Conservation (phyloP, 1,140 invertebrate genomes). For the Luehdorfia chinensis region DNA sequence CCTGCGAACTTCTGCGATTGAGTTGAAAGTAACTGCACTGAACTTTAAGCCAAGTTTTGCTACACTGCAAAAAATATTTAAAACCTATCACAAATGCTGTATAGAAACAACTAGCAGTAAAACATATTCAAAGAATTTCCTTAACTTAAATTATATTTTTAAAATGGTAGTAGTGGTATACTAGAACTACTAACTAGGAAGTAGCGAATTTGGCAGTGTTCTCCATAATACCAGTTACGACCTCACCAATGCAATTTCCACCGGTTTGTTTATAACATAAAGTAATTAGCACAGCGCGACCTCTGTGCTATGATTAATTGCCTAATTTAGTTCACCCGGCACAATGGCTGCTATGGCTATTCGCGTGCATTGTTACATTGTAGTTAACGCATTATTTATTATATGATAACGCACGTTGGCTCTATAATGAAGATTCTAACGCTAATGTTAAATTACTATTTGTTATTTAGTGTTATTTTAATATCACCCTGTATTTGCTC, state of each 20-base stretch:
- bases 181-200: no score
- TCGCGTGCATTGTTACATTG: conserved; percentile 1
- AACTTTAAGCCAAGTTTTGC: no score
- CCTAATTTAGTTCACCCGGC: conserved; percentile 29
- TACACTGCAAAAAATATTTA: no score
- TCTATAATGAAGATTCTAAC: conserved; percentile 1
- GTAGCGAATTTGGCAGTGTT: conserved; percentile 5
- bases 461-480: conserved; percentile 8
- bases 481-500: background rate
- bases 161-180: no score
- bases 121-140: no score
- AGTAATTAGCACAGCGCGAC: conserved; percentile 14
- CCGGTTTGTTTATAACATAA: conserved; percentile 3
- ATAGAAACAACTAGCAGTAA: no score
- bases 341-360: conserved; percentile 12
- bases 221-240: background rate
- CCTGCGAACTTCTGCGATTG: no score
- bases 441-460: conserved; percentile 14
- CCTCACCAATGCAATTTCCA: background rate
- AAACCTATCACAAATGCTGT: no score
- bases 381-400: conserved; percentile 18
- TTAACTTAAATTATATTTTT: no score
- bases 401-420: background rate
- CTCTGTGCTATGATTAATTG: conserved; percentile 24
- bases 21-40: no score